Evolutionary conservation across 2,797 vertebrate genomes (phyloP), one percentile per base, ranked within the genome.

Genomic region (Syngnathus rostellatus): DNA sequence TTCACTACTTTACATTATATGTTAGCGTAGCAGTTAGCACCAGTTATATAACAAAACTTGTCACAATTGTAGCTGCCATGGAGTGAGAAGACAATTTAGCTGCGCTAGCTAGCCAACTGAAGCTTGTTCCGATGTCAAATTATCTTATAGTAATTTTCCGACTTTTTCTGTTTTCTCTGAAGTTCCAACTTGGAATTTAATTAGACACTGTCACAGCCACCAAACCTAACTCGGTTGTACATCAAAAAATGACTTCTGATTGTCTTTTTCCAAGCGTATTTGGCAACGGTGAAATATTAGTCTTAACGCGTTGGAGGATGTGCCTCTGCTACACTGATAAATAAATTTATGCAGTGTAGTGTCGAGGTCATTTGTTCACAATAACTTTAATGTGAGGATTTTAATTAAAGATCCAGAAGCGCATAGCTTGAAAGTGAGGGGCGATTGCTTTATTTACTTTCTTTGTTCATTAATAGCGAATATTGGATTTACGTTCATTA

Each of bases 401-500:
- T 78, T 83, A 74, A 85, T 86, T 83, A 73, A 71, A 77, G 40
- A 23, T 64, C 16, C 55, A 63, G 64, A 71, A 67, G 68, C 59
- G 9, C 17, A 61, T 41, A 21, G 19, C 39, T 11, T 61, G n/a
- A 16, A 21, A 25, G 40, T 45, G 1, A 21, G 31, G 31, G 55
- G 31, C 55, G 31, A 58, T 58, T 62, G 41, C 40, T 62, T 62
- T 8, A 62, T 62, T 62, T 23, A 45, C 40, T 45, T 17, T 43
- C n/a, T 69, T 62, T 77, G 68, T 76, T 77, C 72, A 77, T 80
- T 82, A 82, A 82, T 62, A 77, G 65, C 7, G 65, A 68, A 77
- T 71, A 81, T 70, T 81, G 72, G 75, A 81, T 79, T 81, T 43
- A 71, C 77, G 64, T 83, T 85, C 70, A 83, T 88, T 84, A 81